These are phyloP conservation scores for Melanotaenia parkinsoni DNA, from an alignment of 2,797 vertebrate genomes.

Conservation along the genomic window DNA sequence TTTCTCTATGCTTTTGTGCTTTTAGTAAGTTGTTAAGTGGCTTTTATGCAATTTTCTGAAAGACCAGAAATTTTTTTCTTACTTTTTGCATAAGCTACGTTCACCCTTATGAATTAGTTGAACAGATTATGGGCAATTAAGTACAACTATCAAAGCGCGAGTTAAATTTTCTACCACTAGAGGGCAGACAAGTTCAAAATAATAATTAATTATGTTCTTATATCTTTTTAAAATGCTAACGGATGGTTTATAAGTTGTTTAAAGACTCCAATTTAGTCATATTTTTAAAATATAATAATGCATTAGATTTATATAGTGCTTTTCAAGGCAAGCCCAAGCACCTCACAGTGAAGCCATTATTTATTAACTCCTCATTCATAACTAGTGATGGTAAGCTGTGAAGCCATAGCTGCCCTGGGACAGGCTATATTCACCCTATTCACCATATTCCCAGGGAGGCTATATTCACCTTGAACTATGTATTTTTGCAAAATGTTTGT, in stretches of 20 bases:
- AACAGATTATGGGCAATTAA: background rate
- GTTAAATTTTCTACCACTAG: conserved; percentile 1
- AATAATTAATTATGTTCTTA: background rate
- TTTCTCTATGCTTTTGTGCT: conserved; percentile 12
- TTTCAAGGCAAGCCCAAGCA: too few species aligned
- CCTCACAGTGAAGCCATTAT: too few species aligned
- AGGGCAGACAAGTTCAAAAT: background rate
- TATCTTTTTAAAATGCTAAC: background rate
- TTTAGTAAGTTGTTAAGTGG: conserved; percentile 29
- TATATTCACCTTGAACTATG: too few species aligned
- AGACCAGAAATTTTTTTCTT: conserved; percentile 18
- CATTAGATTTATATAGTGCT: background rate
- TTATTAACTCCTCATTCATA: too few species aligned
- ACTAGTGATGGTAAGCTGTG: too few species aligned
- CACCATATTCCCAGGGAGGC: too few species aligned
- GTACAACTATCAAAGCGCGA: background rate
- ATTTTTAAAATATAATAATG: background rate
- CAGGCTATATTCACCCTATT: too few species aligned
- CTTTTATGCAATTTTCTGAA: conserved; percentile 41
- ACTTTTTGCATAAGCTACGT: conserved; percentile 26
- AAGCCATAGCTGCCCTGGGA: too few species aligned
- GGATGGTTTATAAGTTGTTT: background rate
- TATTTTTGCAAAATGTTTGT: too few species aligned
- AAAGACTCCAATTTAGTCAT: background rate
- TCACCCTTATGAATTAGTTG: conserved; percentile 4